Base-by-base conservation (phyloP, 2,113 vertebrate genomes). In the Catharus bicknelli region DNA sequence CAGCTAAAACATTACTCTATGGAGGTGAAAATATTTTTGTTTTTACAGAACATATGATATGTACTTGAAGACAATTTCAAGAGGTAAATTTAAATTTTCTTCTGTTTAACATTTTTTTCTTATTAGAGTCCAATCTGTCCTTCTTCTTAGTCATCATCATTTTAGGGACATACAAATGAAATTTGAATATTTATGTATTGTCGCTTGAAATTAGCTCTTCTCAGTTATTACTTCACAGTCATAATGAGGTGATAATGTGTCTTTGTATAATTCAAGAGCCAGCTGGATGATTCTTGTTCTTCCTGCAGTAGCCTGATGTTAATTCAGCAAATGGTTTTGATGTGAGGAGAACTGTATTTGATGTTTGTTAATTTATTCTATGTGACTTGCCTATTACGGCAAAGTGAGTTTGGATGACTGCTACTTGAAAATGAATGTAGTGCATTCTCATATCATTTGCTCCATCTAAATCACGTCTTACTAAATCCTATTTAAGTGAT, bases 221-320 rank as follows among this genome's bases (percentile, higher is more conserved):
- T 90, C 67, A 69, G 50, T 90, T 94, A 90, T 94, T 95, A 80
- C 54, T 93, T 95, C 85, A 69, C 42, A 54, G 63, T 62, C 58
- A 66, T 90, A 96, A 95, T 93, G 85, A 95, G 85, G 88, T 91
- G 75, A 94, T 95, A 95, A 94, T 91, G 78, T 57, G 55, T 64
- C 91, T 95, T 80, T 90, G 91, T 90, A 58, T 58, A 76, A 90
- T 77, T 91, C 70, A 88, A 94, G 94, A 93, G 72, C 90, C 93
- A 96, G 93, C 87, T 96, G 94, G 88, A 93, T 94, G 43, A 63
- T 88, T 94, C 85, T 80, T 90, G 90, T 94, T 75, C 70, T 89
- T 91, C 42, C 29, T 88, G 54, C 62, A 85, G 85, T 59, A 95
- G 66, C 50, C 78, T 93, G 67, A 94, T 91, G 51, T 83, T 88